Conservation (phyloP, 2,888 invertebrate genomes). For the Icerya purchasi region DNA sequence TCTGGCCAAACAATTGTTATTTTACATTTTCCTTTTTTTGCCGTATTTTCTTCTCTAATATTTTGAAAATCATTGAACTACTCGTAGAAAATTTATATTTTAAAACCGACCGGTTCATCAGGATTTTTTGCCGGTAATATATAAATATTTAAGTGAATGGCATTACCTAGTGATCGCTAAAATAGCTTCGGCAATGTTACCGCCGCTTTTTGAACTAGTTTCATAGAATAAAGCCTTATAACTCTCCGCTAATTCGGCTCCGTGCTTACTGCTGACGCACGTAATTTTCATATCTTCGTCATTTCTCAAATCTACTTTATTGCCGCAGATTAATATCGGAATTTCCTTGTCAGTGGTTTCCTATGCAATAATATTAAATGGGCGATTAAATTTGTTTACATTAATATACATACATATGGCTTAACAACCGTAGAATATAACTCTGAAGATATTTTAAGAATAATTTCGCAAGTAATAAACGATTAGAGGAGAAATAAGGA, state of each 20-base stretch:
- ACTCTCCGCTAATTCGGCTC: constrained; percentile 27
- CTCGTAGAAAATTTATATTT: too few relatives aligned
- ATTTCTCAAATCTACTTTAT: constrained; percentile 33
- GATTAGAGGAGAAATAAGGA: too few relatives aligned
- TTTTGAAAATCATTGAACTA: too few relatives aligned
- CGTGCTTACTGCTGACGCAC: constrained; percentile 26
- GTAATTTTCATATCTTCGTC: constrained; percentile 22
- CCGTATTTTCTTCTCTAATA: too few relatives aligned
- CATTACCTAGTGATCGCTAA: constrained; percentile 25
- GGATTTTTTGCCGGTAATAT: too few relatives aligned
- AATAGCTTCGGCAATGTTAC: constrained; percentile 25
- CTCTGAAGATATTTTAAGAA: too few relatives aligned
- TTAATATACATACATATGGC: neutral
- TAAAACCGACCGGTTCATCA: too few relatives aligned
- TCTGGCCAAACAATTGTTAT: too few relatives aligned
- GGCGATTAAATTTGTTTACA: neutral
- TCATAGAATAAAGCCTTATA: constrained; percentile 25
- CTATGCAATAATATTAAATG: constrained; percentile 22
- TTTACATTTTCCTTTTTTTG: too few relatives aligned
- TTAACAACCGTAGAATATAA: too few relatives aligned
- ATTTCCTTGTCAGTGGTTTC: constrained; percentile 31
- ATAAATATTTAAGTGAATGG: constrained; percentile 1
- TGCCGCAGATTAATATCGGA: constrained; percentile 35
- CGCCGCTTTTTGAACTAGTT: constrained; percentile 27
- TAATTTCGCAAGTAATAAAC: too few relatives aligned